Evolutionary conservation across 2,888 invertebrate species (phyloP).

Genomic region (Epistrophella euchroma): DNA sequence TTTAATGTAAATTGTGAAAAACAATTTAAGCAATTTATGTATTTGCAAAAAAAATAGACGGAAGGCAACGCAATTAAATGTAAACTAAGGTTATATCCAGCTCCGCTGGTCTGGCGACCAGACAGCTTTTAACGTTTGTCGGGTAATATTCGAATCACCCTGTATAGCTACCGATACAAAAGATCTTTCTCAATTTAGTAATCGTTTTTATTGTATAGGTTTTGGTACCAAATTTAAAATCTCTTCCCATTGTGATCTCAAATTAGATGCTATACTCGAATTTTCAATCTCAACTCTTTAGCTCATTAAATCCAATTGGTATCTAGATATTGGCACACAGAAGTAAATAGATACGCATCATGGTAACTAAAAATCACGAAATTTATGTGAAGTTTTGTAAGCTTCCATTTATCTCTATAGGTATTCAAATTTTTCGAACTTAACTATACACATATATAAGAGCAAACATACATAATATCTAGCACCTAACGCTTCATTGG

Average conservation of each 20-base stretch:
- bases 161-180: background rate
- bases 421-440: slow-evolving; percentile 34
- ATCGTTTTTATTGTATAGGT: background rate
- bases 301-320: background rate
- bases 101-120: too few species aligned
- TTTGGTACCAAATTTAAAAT: background rate
- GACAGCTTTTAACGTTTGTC: too few species aligned
- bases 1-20: too few species aligned
- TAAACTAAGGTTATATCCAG: too few species aligned
- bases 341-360: slow-evolving; percentile 10
- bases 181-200: background rate
- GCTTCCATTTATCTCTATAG: slow-evolving; percentile 55
- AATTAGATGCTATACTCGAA: slow-evolving; percentile 50
- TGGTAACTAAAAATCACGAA: slow-evolving; percentile 16
- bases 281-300: slow-evolving; percentile 39
- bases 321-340: background rate
- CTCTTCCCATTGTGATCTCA: background rate
- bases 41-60: too few species aligned
- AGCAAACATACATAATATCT: slow-evolving; percentile 46
- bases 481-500: slow-evolving; percentile 47
- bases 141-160: background rate
- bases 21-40: too few species aligned
- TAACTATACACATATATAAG: background rate
- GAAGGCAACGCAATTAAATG: too few species aligned
- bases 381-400: slow-evolving; percentile 47